Evolutionary conservation across 2,797 vertebrate genomes (phyloP).

Genomic region (Botia kubotai): DNA sequence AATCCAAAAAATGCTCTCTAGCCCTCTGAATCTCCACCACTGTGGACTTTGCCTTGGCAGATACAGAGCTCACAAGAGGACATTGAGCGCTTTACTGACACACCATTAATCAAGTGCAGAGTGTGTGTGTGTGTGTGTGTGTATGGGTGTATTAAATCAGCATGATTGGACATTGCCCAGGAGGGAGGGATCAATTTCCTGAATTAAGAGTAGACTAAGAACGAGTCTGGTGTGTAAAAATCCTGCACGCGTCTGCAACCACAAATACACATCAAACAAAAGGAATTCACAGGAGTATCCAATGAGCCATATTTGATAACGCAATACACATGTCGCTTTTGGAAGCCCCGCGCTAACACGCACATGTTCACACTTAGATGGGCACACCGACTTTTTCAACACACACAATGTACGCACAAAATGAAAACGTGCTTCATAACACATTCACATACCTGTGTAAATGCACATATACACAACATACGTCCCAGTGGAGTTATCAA

Average conservation of each 20-base stretch:
- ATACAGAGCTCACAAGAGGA: conserved; percentile 34
- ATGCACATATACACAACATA: conserved; percentile 37
- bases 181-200: conserved; percentile 48
- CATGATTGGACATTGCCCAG: conserved; percentile 38
- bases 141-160: conserved; percentile 42
- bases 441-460: conserved; percentile 35
- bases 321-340: conserved; percentile 67
- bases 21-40: neutral
- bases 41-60: conserved; percentile 69
- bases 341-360: conserved; percentile 25
- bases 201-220: conserved; percentile 37
- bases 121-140: conserved; percentile 37
- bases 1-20: conserved; percentile 19
- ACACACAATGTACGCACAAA: neutral
- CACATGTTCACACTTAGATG: conserved; percentile 27
- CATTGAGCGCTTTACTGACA: conserved; percentile 50
- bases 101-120: conserved; percentile 49
- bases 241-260: conserved; percentile 1
- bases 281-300: conserved; percentile 57
- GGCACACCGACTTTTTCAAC: conserved; percentile 26
- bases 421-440: neutral
- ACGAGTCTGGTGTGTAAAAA: conserved; percentile 14
- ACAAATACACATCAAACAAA: conserved; percentile 33
- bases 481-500: conserved; percentile 31
- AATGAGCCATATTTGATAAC: conserved; percentile 62